phyloP scores from a whole-genome alignment of 2,797 vertebrate species.

The Pantherophis vulpinus region DNA sequence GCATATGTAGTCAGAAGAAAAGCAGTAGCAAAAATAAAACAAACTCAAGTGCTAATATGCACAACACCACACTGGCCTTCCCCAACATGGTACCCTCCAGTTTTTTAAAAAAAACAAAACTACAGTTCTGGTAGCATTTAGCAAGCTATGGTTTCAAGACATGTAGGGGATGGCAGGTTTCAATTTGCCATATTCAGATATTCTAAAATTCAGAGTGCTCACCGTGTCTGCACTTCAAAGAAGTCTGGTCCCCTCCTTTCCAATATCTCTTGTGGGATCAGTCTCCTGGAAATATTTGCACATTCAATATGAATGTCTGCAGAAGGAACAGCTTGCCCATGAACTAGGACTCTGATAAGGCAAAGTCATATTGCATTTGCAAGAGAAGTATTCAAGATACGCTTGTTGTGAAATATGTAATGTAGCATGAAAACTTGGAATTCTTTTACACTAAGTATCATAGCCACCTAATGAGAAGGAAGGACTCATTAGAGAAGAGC shows the following conservation, averaged over 20 bases:
- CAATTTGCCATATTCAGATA: neutral
- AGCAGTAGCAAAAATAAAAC: neutral
- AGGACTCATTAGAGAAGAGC: too few relatives aligned
- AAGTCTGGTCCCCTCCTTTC: neutral
- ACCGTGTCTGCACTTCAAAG: neutral
- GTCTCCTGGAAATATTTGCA: neutral
- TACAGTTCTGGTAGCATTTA: neutral
- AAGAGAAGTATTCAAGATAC: neutral
- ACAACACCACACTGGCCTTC: neutral
- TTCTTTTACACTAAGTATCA: neutral
- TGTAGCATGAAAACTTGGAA: neutral
- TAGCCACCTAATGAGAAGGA: neutral
- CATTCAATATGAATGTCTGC: neutral
- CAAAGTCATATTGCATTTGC: neutral
- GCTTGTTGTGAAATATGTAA: neutral
- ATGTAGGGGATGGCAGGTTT: neutral
- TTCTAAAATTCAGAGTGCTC: neutral
- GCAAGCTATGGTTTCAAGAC: neutral
- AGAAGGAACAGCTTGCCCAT: neutral
- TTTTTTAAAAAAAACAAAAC: neutral
- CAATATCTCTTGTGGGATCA: neutral
- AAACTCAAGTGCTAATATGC: neutral
- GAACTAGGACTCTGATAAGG: neutral
- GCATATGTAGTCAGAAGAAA: constrained; percentile 21
- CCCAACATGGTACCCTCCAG: neutral